A percentile compares a stretch with the other conserved stretches of the same genome.
Evolutionary conservation across 2,888 invertebrate genomes (phyloP).

Genomic region (Lasioglossum figueresi): DNA sequence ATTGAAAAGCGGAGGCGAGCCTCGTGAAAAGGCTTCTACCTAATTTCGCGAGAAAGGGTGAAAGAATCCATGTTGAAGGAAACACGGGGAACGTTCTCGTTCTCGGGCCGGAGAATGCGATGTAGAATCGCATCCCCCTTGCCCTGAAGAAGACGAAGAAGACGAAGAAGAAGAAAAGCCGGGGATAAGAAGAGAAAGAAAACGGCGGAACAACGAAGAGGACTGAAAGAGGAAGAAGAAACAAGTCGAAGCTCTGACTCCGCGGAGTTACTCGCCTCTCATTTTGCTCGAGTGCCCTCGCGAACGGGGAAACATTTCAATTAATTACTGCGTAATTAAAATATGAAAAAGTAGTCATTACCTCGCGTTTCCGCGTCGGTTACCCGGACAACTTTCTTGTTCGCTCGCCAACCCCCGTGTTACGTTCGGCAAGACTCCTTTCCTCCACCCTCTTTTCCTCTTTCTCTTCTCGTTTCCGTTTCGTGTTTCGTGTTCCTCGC

Average conservation of each 20-base stretch:
- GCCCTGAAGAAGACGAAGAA: neutral
- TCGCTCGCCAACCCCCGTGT: conserved; percentile 21
- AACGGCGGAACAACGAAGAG: conserved; percentile 7
- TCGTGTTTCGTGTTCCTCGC: conserved; percentile 15
- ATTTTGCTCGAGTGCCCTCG: conserved; percentile 74
- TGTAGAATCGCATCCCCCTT: neutral
- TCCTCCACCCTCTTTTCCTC: conserved; percentile 31
- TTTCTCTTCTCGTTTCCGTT: conserved; percentile 18
- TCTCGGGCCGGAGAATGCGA: neutral
- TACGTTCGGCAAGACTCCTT: conserved; percentile 15
- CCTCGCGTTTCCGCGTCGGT: conserved; percentile 75
- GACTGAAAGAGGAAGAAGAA: conserved; percentile 25
- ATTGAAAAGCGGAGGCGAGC: conserved; percentile 36
- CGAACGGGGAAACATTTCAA: conserved; percentile 74
- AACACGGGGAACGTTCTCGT: neutral
- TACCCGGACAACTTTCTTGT: conserved; percentile 66
- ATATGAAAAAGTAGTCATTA: conserved; percentile 80
- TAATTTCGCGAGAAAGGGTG: conserved; percentile 65
- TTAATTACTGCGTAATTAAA: conserved; percentile 81
- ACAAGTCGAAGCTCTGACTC: conserved; percentile 48
- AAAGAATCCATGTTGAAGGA: conserved; percentile 45
- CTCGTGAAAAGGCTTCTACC: conserved; percentile 55
- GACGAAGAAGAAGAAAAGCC: neutral
- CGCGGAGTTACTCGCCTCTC: conserved; percentile 67
- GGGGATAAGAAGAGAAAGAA: conserved; percentile 5